phyloP scores from a whole-genome alignment of 2,888 invertebrate species.

The Athalia circularis region DNA sequence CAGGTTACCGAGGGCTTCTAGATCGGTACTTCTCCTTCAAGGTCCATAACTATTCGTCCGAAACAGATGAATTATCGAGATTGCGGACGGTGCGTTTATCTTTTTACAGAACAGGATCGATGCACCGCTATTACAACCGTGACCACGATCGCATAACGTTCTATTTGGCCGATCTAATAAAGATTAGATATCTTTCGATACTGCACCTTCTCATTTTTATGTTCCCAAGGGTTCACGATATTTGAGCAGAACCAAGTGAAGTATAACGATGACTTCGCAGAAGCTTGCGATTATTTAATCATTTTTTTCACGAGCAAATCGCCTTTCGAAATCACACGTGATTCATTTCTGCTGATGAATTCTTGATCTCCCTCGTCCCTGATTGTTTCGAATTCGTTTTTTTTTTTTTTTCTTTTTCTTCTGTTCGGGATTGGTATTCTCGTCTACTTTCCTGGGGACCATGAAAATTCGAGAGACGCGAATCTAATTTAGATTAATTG shows the following conservation, averaged over 20 bases:
- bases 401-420: too few species aligned
- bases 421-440: too few species aligned
- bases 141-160: constrained; percentile 11
- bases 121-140: constrained; percentile 20
- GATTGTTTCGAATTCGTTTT: too few species aligned
- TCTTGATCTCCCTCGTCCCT: too few species aligned
- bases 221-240: too few species aligned
- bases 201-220: neutral
- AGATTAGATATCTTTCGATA: neutral
- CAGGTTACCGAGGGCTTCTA: constrained; percentile 44
- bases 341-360: too few species aligned
- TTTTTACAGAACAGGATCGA: constrained; percentile 39
- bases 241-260: too few species aligned
- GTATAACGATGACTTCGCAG: too few species aligned
- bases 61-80: constrained; percentile 43
- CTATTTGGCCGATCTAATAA: constrained; percentile 16
- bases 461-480: neutral
- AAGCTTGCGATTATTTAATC: too few species aligned
- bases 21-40: constrained; percentile 15
- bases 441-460: too few species aligned
- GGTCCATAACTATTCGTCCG: constrained; percentile 41
- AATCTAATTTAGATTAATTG: constrained; percentile 12
- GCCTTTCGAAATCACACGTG: too few species aligned
- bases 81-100: constrained; percentile 32
- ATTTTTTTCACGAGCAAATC: too few species aligned